Evolutionary conservation across 2,797 vertebrate species (phyloP), one percentile per base, ranked within the genome.

Genomic region (Crossoptilon crossoptilon): DNA sequence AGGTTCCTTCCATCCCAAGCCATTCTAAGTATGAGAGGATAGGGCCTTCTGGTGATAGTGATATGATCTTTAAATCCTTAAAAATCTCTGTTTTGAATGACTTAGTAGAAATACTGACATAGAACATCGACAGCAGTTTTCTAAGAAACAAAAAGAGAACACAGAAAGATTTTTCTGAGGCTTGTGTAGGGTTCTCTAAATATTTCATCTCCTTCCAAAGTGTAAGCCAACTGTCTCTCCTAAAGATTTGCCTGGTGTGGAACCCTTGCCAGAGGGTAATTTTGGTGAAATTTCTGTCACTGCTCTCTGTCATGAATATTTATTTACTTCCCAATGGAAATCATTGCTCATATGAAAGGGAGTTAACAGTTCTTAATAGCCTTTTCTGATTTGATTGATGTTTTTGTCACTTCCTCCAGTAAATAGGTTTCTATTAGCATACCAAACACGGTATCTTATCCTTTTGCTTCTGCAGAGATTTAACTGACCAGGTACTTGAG

Each of bases 351-450:
- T 98, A 96, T 97, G 97, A 98, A 98, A 97, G 97, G 97, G 97
- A 98, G 97, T 98, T 98, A 98, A 98, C 98, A 97, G 97, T 98
- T 96, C 97, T 98, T 98, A 98, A 98, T 98, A 98, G 97, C 97
- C 96, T 96, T 97, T 98, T 98, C 97, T 98, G 96, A 97, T 97
- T 97, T 98, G 98, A 98, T 98, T 98, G 98, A 98, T 98, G 98
- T 97, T 98, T 98, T 98, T 98, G 98, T 98, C 98, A 97, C 97
- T 97, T 98, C 96, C 97, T 96, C 97, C 96, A 97, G 97, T 98
- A 98, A 98, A 98, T 98, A 98, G 97, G 97, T 97, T 97, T 97
- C 96, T 88, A 98, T 98, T 98, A 98, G 97, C 97, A 98, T 98
- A 98, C 95, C 96, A 98, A 97, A 97, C 97, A 97, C 96, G 97